Base-by-base conservation (phyloP, 2,888 invertebrate species). In the Malthinus flaveolus region DNA sequence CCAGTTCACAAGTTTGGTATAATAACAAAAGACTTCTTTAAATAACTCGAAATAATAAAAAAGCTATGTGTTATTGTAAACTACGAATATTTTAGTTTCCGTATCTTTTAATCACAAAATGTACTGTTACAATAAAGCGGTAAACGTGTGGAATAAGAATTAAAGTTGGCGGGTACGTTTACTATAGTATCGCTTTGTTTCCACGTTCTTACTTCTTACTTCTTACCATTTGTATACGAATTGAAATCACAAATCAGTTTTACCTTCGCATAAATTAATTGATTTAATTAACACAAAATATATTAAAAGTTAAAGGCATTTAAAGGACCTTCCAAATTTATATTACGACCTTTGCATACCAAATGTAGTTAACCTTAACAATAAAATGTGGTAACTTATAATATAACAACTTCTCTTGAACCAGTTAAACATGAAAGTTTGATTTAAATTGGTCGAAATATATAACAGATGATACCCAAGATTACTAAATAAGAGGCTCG, bases 401-500 rank as follows among this genome's bases (percentile, higher is more conserved):
- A 23, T 23, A 23, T 12, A 42, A 42, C 23, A 42, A 42, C 39
- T 42, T 42, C 39, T 42, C 39, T 42, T 42, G 39, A 42, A 42
- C 39, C 39, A 42, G 23, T 42, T 42, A 42, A 42, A 42, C 23
- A 42, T 15, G 39, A 42, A 42, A 42, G 39, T 42, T 42, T 23
- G 23, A 23, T 23, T 23, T 23, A 23, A 2, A 23, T 23, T 23
- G 23, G 23, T 23, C 23, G 5, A 23, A 23, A 23, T 23, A 3
- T 23, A 23, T 23, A 23, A 23, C 23, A 23, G 23, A 23, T 23
- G 23, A 23, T 23, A 23, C 23, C 23, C 23, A 23, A 23, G 23
- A 23, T 23, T 23, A 23, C 5, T 23, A 23, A 23, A 23, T 23
- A 23, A 23, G 23, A 23, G 5, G 23, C 23, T 23, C 23, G 23